phyloP scores from a whole-genome alignment of 2,888 invertebrate species.

The Diaperis boleti region DNA sequence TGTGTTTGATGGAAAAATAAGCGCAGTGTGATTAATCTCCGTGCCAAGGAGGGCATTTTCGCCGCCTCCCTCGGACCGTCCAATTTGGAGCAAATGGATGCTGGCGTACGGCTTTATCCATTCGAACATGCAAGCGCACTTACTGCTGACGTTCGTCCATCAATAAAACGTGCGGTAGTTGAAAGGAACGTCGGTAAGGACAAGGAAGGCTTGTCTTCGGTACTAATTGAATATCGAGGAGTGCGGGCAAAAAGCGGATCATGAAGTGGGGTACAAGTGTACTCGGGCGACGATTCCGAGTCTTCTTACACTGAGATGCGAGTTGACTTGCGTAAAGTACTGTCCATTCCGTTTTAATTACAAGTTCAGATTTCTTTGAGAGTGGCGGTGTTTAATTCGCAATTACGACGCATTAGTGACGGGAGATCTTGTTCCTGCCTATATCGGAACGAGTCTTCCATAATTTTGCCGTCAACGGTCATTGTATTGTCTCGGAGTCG shows the following conservation, averaged over 20 bases:
- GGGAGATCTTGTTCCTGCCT: slow-evolving; percentile 19
- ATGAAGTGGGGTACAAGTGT: slow-evolving; percentile 58
- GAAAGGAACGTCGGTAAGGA: slow-evolving; percentile 7
- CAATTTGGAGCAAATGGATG: slow-evolving; percentile 18
- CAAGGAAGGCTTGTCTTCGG: slow-evolving; percentile 32
- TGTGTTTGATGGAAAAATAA: background rate
- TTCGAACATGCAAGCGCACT: slow-evolving; percentile 49
- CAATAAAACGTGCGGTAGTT: slow-evolving; percentile 42
- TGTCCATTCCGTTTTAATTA: slow-evolving; percentile 13
- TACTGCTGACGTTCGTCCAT: slow-evolving; percentile 46
- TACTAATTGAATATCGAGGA: slow-evolving; percentile 47
- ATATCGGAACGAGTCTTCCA: slow-evolving; percentile 17
- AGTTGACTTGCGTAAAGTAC: background rate
- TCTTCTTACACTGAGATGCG: background rate
- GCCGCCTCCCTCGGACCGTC: slow-evolving; percentile 2
- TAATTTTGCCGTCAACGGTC: slow-evolving; percentile 21
- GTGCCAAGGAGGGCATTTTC: too few relatives aligned
- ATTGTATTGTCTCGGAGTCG: slow-evolving; percentile 22
- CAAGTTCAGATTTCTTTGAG: slow-evolving; percentile 14
- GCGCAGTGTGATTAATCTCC: too few relatives aligned
- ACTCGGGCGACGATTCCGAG: slow-evolving; percentile 42
- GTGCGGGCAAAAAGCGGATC: slow-evolving; percentile 54
- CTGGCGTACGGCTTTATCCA: slow-evolving; percentile 20
- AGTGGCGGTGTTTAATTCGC: slow-evolving; percentile 22
- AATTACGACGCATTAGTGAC: slow-evolving; percentile 27